Conservation (phyloP, 2,797 vertebrate genomes). For the Aldrovandia affinis region DNA sequence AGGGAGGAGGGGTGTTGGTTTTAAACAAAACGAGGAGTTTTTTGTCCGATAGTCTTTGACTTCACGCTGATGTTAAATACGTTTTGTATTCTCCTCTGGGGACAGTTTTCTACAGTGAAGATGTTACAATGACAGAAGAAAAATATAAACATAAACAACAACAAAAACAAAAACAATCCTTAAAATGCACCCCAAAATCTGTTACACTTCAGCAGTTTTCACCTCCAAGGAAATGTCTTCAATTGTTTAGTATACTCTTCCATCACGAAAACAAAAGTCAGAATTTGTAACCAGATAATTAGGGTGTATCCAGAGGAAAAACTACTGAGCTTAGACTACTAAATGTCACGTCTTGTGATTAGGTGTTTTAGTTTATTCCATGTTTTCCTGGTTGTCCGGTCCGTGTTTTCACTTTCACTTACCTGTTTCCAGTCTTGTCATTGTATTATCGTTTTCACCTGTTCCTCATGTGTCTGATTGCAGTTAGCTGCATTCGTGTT, state of each 20-base stretch:
- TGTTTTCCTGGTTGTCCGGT: too few species aligned
- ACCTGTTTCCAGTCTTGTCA: too few species aligned
- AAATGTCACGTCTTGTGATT: too few species aligned
- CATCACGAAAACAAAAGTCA: background rate
- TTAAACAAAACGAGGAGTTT: constrained; percentile 26
- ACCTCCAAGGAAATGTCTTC: background rate
- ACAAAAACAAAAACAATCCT: background rate
- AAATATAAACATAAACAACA: background rate
- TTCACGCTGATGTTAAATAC: background rate
- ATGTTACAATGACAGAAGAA: too few species aligned
- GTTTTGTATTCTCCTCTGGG: background rate
- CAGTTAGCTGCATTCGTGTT: too few species aligned
- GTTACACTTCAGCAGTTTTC: background rate
- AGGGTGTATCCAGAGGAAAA: too few species aligned
- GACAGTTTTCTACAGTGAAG: background rate
- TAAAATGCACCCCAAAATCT: background rate
- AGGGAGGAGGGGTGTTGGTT: constrained; percentile 14
- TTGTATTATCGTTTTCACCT: too few species aligned
- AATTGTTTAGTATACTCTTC: background rate
- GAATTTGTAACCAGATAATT: background rate
- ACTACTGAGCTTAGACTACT: too few species aligned
- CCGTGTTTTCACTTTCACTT: too few species aligned
- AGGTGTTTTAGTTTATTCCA: too few species aligned
- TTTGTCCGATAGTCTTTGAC: background rate
- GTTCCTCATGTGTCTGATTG: too few species aligned